Evolutionary conservation across 37 sponge, comb jelly and placozoan genomes (phyloP).

Genomic region (Mnemiopsis leidyi): DNA sequence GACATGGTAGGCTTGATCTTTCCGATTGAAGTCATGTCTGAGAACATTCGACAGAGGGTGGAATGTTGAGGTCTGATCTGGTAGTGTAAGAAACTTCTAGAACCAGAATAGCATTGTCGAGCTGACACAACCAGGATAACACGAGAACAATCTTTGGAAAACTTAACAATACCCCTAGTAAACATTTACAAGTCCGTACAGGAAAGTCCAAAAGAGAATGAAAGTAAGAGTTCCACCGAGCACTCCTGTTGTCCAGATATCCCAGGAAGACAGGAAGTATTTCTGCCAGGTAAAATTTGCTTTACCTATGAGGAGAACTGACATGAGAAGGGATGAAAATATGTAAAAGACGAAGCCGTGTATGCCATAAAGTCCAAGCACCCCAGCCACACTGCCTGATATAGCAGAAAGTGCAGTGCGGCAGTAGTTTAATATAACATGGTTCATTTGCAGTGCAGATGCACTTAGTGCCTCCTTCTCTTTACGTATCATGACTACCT

Average conservation of each 20-base stretch:
- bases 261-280: constrained; percentile 49
- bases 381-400: constrained; percentile 49
- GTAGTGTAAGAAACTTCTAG: too few relatives aligned
- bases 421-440: background rate
- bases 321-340: constrained; percentile 60
- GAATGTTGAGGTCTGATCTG: too few relatives aligned
- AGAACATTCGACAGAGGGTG: background rate
- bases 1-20: constrained; percentile 59
- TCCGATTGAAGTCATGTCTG: background rate
- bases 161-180: constrained; percentile 33
- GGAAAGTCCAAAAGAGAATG: constrained; percentile 51
- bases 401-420: constrained; percentile 49
- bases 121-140: background rate
- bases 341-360: constrained; percentile 63
- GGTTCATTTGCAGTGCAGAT: constrained; percentile 16
- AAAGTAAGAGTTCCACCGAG: constrained; percentile 36
- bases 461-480: constrained; percentile 26
- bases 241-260: constrained; percentile 56
- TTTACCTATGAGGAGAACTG: constrained; percentile 58
- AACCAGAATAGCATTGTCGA: too few relatives aligned
- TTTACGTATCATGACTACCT: constrained; percentile 39
- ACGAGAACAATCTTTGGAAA: background rate
- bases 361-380: constrained; percentile 38
- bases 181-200: constrained; percentile 53
- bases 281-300: constrained; percentile 35